Evolutionary conservation across 2,113 vertebrate species (phyloP).

Genomic region (Limnothrissa miodon): DNA sequence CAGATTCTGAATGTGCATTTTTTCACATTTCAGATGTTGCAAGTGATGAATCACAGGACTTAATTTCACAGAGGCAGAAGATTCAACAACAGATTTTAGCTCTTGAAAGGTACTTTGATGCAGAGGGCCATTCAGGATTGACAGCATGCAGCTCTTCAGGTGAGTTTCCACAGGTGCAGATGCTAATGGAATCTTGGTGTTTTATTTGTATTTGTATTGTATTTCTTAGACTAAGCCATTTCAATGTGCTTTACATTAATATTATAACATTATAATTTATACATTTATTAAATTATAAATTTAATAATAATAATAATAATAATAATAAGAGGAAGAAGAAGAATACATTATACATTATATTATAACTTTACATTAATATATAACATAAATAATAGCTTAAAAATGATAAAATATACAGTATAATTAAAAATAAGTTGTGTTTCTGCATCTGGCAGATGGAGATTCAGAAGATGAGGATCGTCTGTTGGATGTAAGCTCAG

Average conservation of each 20-base stretch:
- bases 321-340: too few relatives aligned
- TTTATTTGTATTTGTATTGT: too few relatives aligned
- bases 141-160: conserved; percentile 56
- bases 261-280: too few relatives aligned
- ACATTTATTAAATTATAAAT: too few relatives aligned
- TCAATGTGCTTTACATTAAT: too few relatives aligned
- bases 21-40: background rate
- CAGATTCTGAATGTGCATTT: background rate
- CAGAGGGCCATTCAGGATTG: background rate
- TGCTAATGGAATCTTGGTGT: background rate
- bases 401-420: too few relatives aligned
- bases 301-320: too few relatives aligned
- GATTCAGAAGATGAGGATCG: conserved; percentile 41
- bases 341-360: too few relatives aligned
- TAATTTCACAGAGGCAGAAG: conserved; percentile 59
- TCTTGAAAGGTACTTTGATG: conserved; percentile 68
- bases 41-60: background rate
- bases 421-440: too few relatives aligned
- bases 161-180: conserved; percentile 22
- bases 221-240: too few relatives aligned
- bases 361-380: too few relatives aligned
- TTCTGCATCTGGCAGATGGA: conserved; percentile 32
- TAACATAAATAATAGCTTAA: too few relatives aligned
- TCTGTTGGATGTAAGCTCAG: conserved; percentile 1
- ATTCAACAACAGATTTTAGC: conserved; percentile 73